These are phyloP conservation scores for Oxyura jamaicensis DNA, from an alignment of 2,113 vertebrate species.

Conservation along the genomic window DNA sequence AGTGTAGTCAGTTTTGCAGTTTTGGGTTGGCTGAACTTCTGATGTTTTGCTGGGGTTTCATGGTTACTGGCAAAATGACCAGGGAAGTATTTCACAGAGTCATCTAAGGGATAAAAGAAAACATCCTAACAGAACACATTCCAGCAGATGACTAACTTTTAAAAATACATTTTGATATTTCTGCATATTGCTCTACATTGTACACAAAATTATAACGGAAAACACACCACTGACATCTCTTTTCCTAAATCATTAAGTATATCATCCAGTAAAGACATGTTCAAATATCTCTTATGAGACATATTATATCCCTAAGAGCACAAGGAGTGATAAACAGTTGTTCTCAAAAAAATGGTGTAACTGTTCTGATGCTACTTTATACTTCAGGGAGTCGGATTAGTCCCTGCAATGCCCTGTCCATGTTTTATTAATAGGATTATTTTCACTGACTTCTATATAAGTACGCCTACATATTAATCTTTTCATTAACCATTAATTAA, in stretches of 20 bases:
- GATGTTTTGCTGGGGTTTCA: conserved; percentile 2
- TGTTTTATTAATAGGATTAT: not conserved
- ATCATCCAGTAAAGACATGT: not conserved
- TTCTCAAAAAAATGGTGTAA: not conserved
- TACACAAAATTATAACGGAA: not conserved
- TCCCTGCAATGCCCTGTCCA: not conserved
- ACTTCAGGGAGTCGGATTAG: not conserved
- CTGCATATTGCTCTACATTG: not conserved
- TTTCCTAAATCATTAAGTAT: not conserved
- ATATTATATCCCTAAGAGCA: not conserved
- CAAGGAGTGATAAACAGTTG: not conserved
- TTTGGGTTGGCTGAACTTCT: not conserved
- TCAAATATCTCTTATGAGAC: not conserved
- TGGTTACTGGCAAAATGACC: not conserved
- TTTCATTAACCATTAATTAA: not conserved
- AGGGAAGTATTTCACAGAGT: not conserved
- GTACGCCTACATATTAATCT: not conserved
- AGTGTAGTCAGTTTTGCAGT: not conserved
- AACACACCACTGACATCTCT: not conserved
- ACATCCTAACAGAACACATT: not conserved
- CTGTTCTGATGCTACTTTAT: not conserved
- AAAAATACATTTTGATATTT: not conserved
- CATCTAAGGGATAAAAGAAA: conserved; percentile 14
- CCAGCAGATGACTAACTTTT: not conserved
- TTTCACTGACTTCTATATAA: not conserved